A percentile compares a stretch with the other conserved stretches of the same genome.
Conservation (phyloP, 2,888 invertebrate species). For the Priocnemis perturbator region DNA sequence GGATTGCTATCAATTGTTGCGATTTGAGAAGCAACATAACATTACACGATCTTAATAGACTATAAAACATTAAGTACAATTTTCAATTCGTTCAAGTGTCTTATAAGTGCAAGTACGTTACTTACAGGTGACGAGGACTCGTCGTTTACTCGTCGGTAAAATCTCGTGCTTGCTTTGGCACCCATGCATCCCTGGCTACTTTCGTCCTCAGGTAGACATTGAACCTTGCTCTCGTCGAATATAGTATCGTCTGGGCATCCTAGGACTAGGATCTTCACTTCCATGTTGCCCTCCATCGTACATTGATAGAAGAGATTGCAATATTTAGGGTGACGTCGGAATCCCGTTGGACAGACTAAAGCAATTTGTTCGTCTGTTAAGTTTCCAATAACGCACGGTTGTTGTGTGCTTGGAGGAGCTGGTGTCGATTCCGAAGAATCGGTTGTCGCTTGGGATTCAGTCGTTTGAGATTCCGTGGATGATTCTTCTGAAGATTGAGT, state of each 20-base stretch:
- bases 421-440: slow-evolving; percentile 53
- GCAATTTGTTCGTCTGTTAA: slow-evolving; percentile 83
- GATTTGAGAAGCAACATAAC: no score
- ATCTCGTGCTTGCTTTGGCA: slow-evolving; percentile 77
- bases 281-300: slow-evolving; percentile 81
- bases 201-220: slow-evolving; percentile 82
- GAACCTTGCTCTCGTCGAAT: slow-evolving; percentile 83
- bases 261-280: slow-evolving; percentile 85
- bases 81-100: no score
- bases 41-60: slow-evolving; percentile 6
- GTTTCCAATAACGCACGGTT: slow-evolving; percentile 64
- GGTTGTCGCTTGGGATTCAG: slow-evolving; percentile 52
- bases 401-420: slow-evolving; percentile 16
- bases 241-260: slow-evolving; percentile 87
- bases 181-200: slow-evolving; percentile 79
- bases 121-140: slow-evolving; percentile 80
- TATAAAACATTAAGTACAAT: not conserved
- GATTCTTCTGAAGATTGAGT: slow-evolving; percentile 54
- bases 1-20: no score
- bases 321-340: slow-evolving; percentile 87
- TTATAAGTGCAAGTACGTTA: slow-evolving; percentile 39
- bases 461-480: slow-evolving; percentile 41
- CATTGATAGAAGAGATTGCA: slow-evolving; percentile 92
- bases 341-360: slow-evolving; percentile 88
- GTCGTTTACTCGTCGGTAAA: slow-evolving; percentile 78